Base-by-base conservation (phyloP, 2,888 invertebrate species). In the Cremastobaeus sp. region DNA sequence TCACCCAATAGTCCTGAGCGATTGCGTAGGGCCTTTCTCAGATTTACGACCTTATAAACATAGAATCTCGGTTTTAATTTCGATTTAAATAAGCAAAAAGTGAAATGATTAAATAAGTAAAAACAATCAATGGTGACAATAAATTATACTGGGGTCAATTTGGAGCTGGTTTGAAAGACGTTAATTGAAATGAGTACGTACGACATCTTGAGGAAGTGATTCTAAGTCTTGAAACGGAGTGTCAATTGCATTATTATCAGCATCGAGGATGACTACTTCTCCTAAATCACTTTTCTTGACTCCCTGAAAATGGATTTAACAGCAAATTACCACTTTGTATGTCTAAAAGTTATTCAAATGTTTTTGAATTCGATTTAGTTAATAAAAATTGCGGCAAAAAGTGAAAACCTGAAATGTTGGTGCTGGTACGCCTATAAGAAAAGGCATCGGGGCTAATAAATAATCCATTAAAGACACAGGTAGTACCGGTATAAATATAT, bases 381-480 rank as follows among this genome's bases (percentile, higher is more conserved):
- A 47, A 12, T 43, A 9, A 41, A 6, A 30, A 41, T 39, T 25
- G 34, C 66, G 21, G 50, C 37, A 11, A 21, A 47, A 8, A 12
- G 35, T 12, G 5, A 8, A 32, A 45, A 28, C 94, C 91, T 93
- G 90, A 89, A 96, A 92, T 54, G 96, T 93, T 81, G 92, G 91
- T 76, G 93, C 91, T 77, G 98, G 98, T 74, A 98, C 96, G 71
- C 99, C 99, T 83, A 99, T 97, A 43, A 99, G 90, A 89, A 95
- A 99, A 43, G 99, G 99, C 98, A 99, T 99, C 0, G 99, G 99
- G 9, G 99, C 99, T 79, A 94, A 90, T 77, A 97, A 89, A 88
- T 96, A 96, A 88, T 98, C 98, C 78, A 95, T 93, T 74, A 98
- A 91, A 84, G 94, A 92, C 86, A 93, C 91, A 15, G 98, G 98